Conservation (phyloP, 2,888 invertebrate species). For the Zootermopsis nevadensis region DNA sequence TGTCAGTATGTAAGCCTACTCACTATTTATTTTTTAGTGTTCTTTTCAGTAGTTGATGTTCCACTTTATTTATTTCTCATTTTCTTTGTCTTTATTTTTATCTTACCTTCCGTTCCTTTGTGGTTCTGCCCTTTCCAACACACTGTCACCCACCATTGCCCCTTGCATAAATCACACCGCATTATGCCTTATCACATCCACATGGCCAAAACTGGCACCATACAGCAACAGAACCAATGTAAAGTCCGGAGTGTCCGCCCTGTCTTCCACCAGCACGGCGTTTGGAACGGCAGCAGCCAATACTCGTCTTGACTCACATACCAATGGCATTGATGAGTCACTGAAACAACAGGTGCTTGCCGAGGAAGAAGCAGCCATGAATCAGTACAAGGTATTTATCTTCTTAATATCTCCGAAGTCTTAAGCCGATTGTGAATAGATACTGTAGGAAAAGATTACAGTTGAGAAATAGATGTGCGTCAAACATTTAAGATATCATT, state of each 20-base stretch:
- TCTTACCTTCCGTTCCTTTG: slow-evolving; percentile 51
- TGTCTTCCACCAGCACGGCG: slow-evolving; percentile 88
- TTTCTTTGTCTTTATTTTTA: slow-evolving; percentile 53
- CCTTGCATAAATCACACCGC: slow-evolving; percentile 42
- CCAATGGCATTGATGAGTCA: slow-evolving; percentile 86
- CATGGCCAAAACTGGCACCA: slow-evolving; percentile 47
- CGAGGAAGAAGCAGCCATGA: slow-evolving; percentile 96
- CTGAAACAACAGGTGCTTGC: slow-evolving; percentile 89
- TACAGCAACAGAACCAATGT: slow-evolving; percentile 89
- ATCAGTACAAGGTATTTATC: slow-evolving; percentile 86
- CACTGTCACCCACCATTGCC: slow-evolving; percentile 49
- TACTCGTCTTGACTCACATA: slow-evolving; percentile 72
- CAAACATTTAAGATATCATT: no score
- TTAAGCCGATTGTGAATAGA: background rate
- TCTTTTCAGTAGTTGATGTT: slow-evolving; percentile 44
- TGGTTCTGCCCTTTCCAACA: slow-evolving; percentile 46
- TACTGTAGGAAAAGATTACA: no score
- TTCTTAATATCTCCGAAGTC: no score
- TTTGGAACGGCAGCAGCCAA: slow-evolving; percentile 87
- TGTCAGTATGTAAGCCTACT: slow-evolving; percentile 20
- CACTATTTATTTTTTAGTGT: slow-evolving; percentile 33
- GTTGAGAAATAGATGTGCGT: no score
- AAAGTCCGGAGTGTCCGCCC: slow-evolving; percentile 87
- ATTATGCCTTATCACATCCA: slow-evolving; percentile 35
- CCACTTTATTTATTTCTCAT: slow-evolving; percentile 51